phyloP scores from a whole-genome alignment of 2,797 vertebrate species.

The Meriones psammophilus region DNA sequence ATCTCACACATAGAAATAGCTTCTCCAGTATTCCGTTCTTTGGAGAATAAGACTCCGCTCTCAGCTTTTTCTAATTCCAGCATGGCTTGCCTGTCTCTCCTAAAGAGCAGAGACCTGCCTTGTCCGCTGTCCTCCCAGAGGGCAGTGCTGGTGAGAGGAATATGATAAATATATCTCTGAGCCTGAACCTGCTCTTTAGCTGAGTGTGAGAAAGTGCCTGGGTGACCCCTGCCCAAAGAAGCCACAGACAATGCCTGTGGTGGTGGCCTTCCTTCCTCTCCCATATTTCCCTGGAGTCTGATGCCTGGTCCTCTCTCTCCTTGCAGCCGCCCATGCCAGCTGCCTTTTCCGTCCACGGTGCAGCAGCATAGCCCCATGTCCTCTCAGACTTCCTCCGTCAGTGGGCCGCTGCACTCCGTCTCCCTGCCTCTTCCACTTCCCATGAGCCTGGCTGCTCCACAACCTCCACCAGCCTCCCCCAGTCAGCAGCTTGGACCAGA shows the following conservation, averaged over 20 bases:
- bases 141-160: background rate
- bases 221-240: background rate
- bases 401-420: conserved; percentile 84
- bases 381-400: conserved; percentile 86
- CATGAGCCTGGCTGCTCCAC: conserved; percentile 72
- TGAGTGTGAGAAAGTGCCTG: background rate
- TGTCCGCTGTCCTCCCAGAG: background rate
- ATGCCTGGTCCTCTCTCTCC: background rate
- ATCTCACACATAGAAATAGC: background rate
- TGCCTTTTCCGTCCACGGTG: conserved; percentile 81
- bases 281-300: background rate
- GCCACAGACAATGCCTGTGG: accelerated
- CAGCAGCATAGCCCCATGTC: conserved; percentile 90
- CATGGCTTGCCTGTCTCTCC: background rate
- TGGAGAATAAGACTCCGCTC: background rate
- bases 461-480: conserved; percentile 53
- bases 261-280: background rate
- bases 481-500: conserved; percentile 89
- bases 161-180: no score
- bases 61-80: background rate
- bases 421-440: conserved; percentile 84
- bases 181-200: background rate
- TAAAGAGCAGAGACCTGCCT: background rate
- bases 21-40: background rate
- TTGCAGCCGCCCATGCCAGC: conserved; percentile 90